Evolutionary conservation across 2,888 invertebrate genomes (phyloP).

Genomic region (Yponomeuta sedellus): DNA sequence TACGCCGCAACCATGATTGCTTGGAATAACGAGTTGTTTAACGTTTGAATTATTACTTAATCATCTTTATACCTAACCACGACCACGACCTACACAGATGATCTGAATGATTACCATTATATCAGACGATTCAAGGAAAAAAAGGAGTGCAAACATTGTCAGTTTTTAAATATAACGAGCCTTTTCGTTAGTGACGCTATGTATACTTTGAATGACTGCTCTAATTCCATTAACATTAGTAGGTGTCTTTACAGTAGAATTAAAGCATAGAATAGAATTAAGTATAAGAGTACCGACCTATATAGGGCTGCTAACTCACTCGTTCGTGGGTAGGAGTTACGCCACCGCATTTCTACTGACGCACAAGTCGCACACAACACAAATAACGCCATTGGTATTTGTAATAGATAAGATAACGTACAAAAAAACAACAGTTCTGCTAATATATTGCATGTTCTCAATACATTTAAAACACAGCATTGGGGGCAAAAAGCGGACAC

Average conservation of each 20-base stretch:
- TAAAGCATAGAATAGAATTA: too few species aligned
- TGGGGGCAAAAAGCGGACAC: too few species aligned
- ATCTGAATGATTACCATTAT: not conserved
- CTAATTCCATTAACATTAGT: not conserved
- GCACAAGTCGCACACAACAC: not conserved
- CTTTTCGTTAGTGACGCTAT: too few species aligned
- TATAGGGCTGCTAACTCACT: not conserved
- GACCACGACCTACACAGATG: conserved; percentile 7
- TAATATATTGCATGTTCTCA: not conserved
- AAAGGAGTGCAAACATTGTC: not conserved
- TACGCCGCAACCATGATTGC: not conserved
- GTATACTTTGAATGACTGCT: not conserved
- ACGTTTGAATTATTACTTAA: not conserved
- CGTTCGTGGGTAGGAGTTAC: not conserved
- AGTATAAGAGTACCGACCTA: not conserved
- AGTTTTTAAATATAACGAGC: not conserved
- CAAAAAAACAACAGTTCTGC: not conserved
- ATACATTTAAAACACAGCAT: not conserved
- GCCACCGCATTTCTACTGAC: conserved; percentile 7
- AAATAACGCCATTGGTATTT: conserved; percentile 11
- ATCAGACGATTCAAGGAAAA: conserved; percentile 1
- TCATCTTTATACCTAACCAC: not conserved
- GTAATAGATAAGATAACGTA: conserved; percentile 10
- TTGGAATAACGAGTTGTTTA: not conserved
- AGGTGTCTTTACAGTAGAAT: not conserved